Evolutionary conservation across 2,113 vertebrate genomes (phyloP), one percentile per base, ranked within the genome.

Genomic region (Tychaedon coryphoeus): DNA sequence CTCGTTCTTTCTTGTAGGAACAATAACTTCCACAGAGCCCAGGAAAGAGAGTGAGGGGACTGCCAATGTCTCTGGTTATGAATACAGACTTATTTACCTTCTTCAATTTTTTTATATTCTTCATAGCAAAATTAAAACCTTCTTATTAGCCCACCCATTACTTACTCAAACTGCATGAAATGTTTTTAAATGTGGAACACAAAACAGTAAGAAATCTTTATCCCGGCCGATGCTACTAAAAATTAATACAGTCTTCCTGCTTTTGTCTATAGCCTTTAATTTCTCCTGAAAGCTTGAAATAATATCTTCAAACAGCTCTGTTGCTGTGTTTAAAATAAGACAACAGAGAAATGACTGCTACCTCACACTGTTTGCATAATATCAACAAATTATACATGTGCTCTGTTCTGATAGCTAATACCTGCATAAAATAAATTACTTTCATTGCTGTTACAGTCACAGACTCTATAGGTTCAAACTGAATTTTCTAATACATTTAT

Each of bases 271-370:
- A 67, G 51, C 42, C 50, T 94, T 88, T 77, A 73, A 50, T 65
- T 94, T 88, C 67, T 85, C 23, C 62, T 74, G 53, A 94, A 96
- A 88, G 25, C 38, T 76, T 90, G 36, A 82, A 94, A 90, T 66
- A 91, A 45, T 45, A 74, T 42, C 60, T 64, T 94, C 82, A 92
- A 90, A 90, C 72, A 80, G n/a, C 29, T 90, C 45, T 64, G 20
- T 58, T 82, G 47, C 75, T 76, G 14, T 77, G 33, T 86, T 94
- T 84, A 87, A 94, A 94, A 88, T 34, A 82, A 51, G 42, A 47
- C 43, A 76, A 82, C 15, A 69, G 76, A 56, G 33, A 58, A 94
- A 86, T 29, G 40, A 67, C 71, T 85, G 75, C 75, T 86, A 67
- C 62, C 24, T 76, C 80, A 62, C 18, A 58, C 56, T 75, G 53